These are phyloP conservation scores for Sturnus vulgaris DNA, from an alignment of 2,113 vertebrate genomes.

Conservation along the genomic window DNA sequence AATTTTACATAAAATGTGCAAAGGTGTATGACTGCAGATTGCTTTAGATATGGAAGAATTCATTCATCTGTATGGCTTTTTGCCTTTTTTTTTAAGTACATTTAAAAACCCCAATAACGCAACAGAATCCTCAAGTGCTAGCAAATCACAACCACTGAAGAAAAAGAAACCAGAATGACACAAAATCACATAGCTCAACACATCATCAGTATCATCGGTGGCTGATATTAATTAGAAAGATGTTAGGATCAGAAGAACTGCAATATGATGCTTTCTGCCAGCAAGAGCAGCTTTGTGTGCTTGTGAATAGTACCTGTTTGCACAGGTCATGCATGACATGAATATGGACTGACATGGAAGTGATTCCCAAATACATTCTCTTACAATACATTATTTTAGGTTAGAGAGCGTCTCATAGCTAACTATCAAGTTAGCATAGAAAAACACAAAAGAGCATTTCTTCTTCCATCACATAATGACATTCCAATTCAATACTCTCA, in stretches of 20 bases:
- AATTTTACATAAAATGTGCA: background rate
- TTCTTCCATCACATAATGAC: background rate
- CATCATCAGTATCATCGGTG: background rate
- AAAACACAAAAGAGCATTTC: background rate
- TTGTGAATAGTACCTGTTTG: background rate
- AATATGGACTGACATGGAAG: background rate
- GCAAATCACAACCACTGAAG: background rate
- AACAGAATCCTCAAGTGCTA: background rate
- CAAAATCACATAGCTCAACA: background rate
- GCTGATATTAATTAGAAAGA: background rate
- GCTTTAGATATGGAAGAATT: background rate
- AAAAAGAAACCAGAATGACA: background rate
- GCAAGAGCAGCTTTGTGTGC: background rate
- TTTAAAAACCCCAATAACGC: background rate
- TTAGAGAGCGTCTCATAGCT: background rate
- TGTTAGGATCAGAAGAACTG: background rate
- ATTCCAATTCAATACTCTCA: background rate
- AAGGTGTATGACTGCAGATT: background rate
- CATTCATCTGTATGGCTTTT: background rate
- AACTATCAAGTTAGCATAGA: background rate
- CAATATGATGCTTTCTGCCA: background rate
- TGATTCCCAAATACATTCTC: background rate
- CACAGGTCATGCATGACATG: background rate
- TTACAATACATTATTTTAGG: background rate
- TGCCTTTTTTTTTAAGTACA: background rate